phyloP scores from a whole-genome alignment of 1,140 invertebrate genomes.

The Drosophila paulistorum region DNA sequence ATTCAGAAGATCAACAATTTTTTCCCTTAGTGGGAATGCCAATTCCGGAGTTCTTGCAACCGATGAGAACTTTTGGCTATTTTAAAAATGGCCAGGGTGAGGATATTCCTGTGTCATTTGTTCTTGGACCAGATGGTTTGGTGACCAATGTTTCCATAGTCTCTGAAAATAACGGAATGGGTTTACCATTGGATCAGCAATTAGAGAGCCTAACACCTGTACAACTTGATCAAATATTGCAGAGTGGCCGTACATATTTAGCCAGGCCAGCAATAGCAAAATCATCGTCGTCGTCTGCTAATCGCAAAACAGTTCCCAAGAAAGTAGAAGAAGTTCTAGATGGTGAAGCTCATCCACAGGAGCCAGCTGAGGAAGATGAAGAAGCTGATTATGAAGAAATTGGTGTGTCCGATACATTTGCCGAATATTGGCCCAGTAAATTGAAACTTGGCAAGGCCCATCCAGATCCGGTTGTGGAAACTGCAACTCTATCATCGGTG shows the following conservation, averaged over 20 bases:
- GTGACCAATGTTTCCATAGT: slow-evolving; percentile 32
- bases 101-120: slow-evolving; percentile 25
- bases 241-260: slow-evolving; percentile 17
- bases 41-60: neutral
- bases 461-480: slow-evolving; percentile 99
- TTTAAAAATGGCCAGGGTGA: slow-evolving; percentile 12
- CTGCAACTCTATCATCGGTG: slow-evolving; percentile 97
- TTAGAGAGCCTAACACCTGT: slow-evolving; percentile 11
- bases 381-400: slow-evolving; percentile 98
- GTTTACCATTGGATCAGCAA: neutral
- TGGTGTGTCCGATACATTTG: slow-evolving; percentile 98
- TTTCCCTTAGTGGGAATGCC: too few relatives aligned
- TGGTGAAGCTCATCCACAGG: neutral
- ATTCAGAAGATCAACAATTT: too few relatives aligned
- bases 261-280: neutral
- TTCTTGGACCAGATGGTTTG: slow-evolving; percentile 34
- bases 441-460: slow-evolving; percentile 93
- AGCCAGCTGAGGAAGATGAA: slow-evolving; percentile 85
- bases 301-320: too few relatives aligned
- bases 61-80: slow-evolving; percentile 15
- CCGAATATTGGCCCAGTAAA: slow-evolving; percentile 98
- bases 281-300: too few relatives aligned
- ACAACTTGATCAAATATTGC: slow-evolving; percentile 25
- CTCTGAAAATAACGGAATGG: neutral
- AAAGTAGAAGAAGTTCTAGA: too few relatives aligned